Percentiles rank a stretch among this genome's conserved stretches.
These are phyloP conservation scores for Nothocercus julius DNA, from an alignment of 2,113 vertebrate species.

Conservation along the genomic window DNA sequence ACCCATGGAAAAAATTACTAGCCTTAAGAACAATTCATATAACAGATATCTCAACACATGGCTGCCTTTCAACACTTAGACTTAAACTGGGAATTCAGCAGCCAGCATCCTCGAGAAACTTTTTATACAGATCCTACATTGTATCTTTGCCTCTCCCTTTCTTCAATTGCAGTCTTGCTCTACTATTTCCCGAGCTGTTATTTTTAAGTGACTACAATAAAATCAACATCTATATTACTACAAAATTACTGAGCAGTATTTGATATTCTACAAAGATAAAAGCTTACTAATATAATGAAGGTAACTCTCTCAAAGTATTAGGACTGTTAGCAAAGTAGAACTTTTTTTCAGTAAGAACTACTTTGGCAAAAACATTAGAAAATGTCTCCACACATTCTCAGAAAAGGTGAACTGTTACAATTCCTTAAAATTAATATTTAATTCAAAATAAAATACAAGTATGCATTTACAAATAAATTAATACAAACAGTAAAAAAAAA, in stretches of 20 bases:
- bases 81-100: constrained; percentile 45
- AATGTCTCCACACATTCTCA: not conserved
- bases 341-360: not conserved
- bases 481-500: not conserved
- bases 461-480: not conserved
- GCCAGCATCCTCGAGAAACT: constrained; percentile 4
- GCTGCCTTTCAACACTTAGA: constrained; percentile 67
- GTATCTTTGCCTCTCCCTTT: not conserved
- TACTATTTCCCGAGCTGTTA: not conserved
- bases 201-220: not conserved
- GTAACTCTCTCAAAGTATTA: not conserved
- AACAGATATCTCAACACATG: constrained; percentile 66
- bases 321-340: not conserved
- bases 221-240: not conserved
- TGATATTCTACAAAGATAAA: not conserved
- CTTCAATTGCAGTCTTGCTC: not conserved
- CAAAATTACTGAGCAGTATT: not conserved
- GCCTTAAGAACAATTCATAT: constrained; percentile 64
- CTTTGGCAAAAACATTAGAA: not conserved
- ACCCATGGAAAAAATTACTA: constrained; percentile 53
- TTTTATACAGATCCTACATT: not conserved
- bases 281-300: not conserved
- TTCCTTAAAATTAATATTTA: not conserved
- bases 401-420: not conserved
- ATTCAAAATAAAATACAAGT: not conserved